Evolutionary conservation across 1,140 invertebrate species (phyloP).

Genomic region (Brachionus manjavacas): DNA sequence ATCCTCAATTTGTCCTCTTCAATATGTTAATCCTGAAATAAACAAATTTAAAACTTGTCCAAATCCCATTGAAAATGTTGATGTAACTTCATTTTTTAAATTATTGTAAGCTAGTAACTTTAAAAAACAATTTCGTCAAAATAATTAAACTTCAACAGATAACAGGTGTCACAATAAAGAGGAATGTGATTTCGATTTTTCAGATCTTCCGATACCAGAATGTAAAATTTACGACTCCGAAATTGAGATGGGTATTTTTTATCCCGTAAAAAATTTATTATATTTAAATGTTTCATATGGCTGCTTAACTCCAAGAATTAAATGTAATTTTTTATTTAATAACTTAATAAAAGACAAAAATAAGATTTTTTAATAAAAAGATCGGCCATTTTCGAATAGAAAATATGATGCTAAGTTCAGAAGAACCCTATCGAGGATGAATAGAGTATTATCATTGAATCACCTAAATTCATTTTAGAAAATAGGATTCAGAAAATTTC

Average conservation of each 20-base stretch:
- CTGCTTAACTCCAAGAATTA: slow-evolving; percentile 13
- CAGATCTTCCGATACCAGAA: not conserved
- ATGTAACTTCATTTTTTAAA: slow-evolving; percentile 26
- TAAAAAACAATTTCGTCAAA: not conserved
- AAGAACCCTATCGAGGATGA: not conserved
- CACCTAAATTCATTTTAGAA: not conserved
- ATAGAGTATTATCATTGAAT: not conserved
- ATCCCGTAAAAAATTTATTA: not conserved
- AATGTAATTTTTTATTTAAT: not conserved
- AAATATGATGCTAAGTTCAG: not conserved
- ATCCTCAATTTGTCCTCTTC: slow-evolving; percentile 2
- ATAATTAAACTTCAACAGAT: not conserved
- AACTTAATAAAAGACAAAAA: not conserved
- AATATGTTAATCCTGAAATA: slow-evolving; percentile 20
- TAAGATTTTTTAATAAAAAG: not conserved
- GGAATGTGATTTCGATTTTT: slow-evolving; percentile 8
- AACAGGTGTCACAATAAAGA: slow-evolving; percentile 38
- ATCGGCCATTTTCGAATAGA: not conserved
- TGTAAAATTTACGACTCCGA: slow-evolving; percentile 26
- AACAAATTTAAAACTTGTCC: not conserved
- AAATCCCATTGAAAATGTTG: not conserved
- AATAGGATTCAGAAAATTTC: not conserved
- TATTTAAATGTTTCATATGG: slow-evolving; percentile 27
- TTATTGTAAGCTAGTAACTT: not conserved
- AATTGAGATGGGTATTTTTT: not conserved